Evolutionary conservation across 2,113 vertebrate species (phyloP).

Genomic region (Eira barbara): DNA sequence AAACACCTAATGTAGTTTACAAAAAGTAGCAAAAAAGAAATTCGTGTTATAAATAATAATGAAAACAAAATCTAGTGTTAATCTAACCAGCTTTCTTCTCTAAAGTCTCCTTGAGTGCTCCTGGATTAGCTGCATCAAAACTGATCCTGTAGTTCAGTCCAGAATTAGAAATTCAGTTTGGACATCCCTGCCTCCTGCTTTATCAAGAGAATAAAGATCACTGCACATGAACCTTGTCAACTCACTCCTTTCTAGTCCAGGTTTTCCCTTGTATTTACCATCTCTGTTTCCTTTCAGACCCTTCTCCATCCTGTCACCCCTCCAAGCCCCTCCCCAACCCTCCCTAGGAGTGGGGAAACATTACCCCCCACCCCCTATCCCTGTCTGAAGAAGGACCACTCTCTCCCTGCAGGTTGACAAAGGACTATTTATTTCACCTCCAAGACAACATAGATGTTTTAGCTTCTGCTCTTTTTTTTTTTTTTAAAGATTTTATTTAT

Average conservation of each 20-base stretch:
- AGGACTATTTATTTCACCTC: neutral
- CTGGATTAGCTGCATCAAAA: neutral
- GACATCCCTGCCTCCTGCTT: neutral
- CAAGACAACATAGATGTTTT: neutral
- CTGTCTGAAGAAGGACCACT: neutral
- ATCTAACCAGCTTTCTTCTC: neutral
- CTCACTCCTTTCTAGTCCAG: neutral
- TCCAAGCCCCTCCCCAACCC: fast-evolving
- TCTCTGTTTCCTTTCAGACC: neutral
- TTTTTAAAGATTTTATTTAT: no score
- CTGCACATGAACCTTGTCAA: neutral
- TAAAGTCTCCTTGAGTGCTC: neutral
- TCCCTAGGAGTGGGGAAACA: fast-evolving
- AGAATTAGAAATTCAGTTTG: neutral
- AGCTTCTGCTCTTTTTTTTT: neutral
- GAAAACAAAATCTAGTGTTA: neutral
- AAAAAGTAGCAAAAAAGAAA: neutral
- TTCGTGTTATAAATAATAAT: neutral
- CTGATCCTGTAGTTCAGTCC: neutral
- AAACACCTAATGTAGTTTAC: neutral
- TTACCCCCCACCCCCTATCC: fast-evolving
- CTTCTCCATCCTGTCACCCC: neutral
- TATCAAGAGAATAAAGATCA: neutral
- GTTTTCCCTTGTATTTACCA: neutral
- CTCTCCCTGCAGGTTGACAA: neutral